A percentile compares a stretch with the other conserved stretches of the same genome.
Conservation (phyloP, 2,888 invertebrate genomes). For the Polia nebulosa region DNA sequence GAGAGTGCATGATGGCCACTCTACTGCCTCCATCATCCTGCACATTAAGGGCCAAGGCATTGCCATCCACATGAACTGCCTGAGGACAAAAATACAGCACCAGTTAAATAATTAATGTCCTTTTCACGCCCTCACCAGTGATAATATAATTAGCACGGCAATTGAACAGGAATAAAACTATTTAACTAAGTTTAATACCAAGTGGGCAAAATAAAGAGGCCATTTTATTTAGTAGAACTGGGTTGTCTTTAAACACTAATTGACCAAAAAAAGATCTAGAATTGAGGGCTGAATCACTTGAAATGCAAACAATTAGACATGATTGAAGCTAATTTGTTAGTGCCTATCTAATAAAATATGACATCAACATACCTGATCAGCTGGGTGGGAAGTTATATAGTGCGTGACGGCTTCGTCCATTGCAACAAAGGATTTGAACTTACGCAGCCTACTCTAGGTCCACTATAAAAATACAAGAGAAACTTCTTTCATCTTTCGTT, state of each 20-base stretch:
- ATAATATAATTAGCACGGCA: neutral
- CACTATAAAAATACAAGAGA: conserved; percentile 63
- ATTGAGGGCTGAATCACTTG: neutral
- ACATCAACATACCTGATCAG: conserved; percentile 78
- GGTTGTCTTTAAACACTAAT: neutral
- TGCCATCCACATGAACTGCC: conserved; percentile 85
- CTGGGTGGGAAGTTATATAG: conserved; percentile 85
- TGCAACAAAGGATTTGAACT: conserved; percentile 75
- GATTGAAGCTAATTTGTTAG: conserved; percentile 14
- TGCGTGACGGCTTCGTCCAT: conserved; percentile 88
- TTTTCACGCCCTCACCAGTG: neutral
- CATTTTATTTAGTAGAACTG: neutral
- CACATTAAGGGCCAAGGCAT: conserved; percentile 80
- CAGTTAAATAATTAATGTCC: neutral
- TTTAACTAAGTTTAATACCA: neutral
- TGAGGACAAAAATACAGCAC: conserved; percentile 64
- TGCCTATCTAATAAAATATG: neutral
- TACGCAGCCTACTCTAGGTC: conserved; percentile 70
- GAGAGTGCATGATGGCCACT: conserved; percentile 86
- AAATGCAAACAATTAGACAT: conserved; percentile 22
- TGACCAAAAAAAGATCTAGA: neutral
- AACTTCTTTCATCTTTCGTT: conserved; percentile 64
- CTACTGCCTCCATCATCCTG: conserved; percentile 83
- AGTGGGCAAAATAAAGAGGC: neutral
- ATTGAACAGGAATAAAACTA: neutral